These are phyloP conservation scores for Sarcophaga carnaria DNA, from an alignment of 2,888 invertebrate species.

Conservation along the genomic window DNA sequence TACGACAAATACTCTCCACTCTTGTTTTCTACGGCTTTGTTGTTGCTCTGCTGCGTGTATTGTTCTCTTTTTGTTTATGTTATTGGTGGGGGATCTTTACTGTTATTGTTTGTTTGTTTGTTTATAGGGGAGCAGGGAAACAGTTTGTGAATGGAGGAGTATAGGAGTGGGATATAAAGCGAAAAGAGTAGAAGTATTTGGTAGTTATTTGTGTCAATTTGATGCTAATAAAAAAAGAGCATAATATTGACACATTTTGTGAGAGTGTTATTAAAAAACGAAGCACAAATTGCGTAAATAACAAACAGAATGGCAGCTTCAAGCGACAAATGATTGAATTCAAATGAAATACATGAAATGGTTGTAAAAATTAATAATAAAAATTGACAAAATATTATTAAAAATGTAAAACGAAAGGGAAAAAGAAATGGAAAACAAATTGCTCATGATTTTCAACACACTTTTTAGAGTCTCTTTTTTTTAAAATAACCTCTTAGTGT, in stretches of 20 bases:
- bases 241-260: conserved; percentile 61
- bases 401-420: no score
- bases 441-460: no score
- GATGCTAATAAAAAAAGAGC: conserved; percentile 59
- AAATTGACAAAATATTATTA: neutral
- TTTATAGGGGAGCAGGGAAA: neutral
- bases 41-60: neutral
- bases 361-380: neutral
- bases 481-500: no score
- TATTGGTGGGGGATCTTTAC: neutral
- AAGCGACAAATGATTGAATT: neutral
- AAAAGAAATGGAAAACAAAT: no score
- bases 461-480: no score
- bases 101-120: neutral
- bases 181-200: no score
- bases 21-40: neutral
- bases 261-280: conserved; percentile 1
- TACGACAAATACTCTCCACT: neutral
- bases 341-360: neutral
- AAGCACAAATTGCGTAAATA: conserved; percentile 2
- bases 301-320: neutral
- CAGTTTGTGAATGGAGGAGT: no score
- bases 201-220: conserved; percentile 57
- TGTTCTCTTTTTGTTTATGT: conserved; percentile 23
- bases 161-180: no score